phyloP scores from a whole-genome alignment of 37 sponge, comb jelly and placozoan species.

The Dysidea cf. avara region DNA sequence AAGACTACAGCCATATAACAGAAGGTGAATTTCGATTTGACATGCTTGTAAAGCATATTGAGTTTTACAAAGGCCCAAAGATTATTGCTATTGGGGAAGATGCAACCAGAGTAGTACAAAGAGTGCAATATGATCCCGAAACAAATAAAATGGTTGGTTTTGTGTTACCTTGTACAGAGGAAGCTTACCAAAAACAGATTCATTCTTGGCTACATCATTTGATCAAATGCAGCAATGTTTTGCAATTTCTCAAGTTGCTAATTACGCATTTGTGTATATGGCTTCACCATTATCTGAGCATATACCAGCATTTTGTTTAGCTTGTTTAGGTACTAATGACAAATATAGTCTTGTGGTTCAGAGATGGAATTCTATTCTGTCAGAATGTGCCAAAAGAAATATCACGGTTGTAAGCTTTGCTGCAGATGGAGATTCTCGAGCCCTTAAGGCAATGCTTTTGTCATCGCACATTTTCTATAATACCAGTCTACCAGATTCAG shows the following conservation, averaged over 20 bases:
- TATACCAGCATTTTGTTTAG: conserved; percentile 27
- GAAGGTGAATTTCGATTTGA: conserved; percentile 34
- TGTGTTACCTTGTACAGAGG: conserved; percentile 8
- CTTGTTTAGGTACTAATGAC: conserved; percentile 25
- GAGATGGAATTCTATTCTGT: conserved; percentile 6
- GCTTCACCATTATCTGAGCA: conserved; percentile 13
- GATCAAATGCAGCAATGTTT: conserved; percentile 8
- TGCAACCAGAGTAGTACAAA: conserved; percentile 19
- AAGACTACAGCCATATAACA: background rate
- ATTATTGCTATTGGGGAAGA: conserved; percentile 22
- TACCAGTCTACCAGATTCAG: too few species aligned
- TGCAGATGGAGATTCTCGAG: conserved; percentile 26
- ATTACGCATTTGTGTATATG: conserved; percentile 35
- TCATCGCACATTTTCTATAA: background rate
- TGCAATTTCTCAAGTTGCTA: background rate
- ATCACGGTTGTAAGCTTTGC: conserved; percentile 19
- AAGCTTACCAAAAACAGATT: conserved; percentile 5
- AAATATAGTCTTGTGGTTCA: conserved; percentile 12
- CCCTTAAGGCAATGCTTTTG: conserved; percentile 22
- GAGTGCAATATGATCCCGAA: conserved; percentile 22
- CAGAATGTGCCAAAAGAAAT: conserved; percentile 1
- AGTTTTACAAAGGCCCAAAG: background rate
- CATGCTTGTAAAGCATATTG: conserved; percentile 12
- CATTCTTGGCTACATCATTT: conserved; percentile 15
- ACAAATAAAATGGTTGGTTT: conserved; percentile 27